Evolutionary conservation across 2,797 vertebrate genomes (phyloP).

Genomic region (Lateolabrax maculatus): DNA sequence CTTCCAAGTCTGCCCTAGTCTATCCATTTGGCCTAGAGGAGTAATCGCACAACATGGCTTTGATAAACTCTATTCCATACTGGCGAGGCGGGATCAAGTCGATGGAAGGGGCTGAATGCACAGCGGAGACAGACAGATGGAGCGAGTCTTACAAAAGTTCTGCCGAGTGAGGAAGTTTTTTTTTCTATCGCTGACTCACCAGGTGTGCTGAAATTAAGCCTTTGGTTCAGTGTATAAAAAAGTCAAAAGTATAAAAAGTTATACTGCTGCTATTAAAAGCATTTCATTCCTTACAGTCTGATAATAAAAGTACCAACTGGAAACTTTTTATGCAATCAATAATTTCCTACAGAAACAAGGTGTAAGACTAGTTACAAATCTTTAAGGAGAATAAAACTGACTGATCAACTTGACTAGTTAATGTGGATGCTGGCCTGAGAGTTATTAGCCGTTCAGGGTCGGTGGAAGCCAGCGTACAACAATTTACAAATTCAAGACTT

Average conservation of each 20-base stretch:
- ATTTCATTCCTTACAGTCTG: slow-evolving; percentile 11
- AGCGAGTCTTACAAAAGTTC: slow-evolving; percentile 44
- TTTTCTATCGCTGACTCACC: slow-evolving; percentile 59
- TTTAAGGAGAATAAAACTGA: not conserved
- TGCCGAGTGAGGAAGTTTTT: slow-evolving; percentile 31
- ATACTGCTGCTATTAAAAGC: slow-evolving; percentile 20
- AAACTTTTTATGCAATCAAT: not conserved
- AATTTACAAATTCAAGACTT: slow-evolving; percentile 39
- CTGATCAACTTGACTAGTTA: not conserved
- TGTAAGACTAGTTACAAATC: not conserved
- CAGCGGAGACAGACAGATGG: slow-evolving; percentile 41
- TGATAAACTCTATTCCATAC: slow-evolving; percentile 41
- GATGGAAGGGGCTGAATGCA: slow-evolving; percentile 35
- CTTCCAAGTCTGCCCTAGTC: slow-evolving; percentile 33
- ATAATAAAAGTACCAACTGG: not conserved
- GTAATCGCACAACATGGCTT: slow-evolving; percentile 21
- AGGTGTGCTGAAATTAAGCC: slow-evolving; percentile 18
- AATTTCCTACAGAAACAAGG: not conserved
- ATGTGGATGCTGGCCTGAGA: not conserved
- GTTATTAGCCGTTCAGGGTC: slow-evolving; percentile 12
- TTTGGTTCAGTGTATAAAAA: slow-evolving; percentile 21
- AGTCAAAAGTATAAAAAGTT: slow-evolving; percentile 56
- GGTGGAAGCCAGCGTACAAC: not conserved
- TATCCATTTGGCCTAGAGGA: slow-evolving; percentile 24
- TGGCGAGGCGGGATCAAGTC: slow-evolving; percentile 27